Evolutionary conservation across 1,140 invertebrate genomes (phyloP), one percentile per base, ranked within the genome.

Genomic region (Aphaenogaster rudis): DNA sequence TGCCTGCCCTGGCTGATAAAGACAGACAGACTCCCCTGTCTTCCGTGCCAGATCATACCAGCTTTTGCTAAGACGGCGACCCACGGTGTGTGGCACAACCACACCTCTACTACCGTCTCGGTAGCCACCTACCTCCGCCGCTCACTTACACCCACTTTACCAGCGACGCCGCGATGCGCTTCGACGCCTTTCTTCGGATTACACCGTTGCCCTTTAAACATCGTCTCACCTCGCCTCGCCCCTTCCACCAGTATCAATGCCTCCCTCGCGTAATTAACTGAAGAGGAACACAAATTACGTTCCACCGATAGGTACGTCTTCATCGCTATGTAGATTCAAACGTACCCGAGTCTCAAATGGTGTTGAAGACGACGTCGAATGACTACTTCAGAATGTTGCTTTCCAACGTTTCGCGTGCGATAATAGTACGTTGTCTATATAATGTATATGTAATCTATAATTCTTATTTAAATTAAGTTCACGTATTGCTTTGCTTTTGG

Each of bases 11-110:
- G 91, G 86, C 92, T 91, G 93, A 93, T 93, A 94, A 93, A 91
- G 94, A 94, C 93, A 90, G 92, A 93, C 88, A 88, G 87, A 93
- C 81, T 86, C 77, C 88, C 86, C 88, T 85, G 91, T 92, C 90
- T 91, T 92, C 87, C 87, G 89, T 92, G 90, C 81, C 88, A 86
- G 92, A 92, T 93, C 93, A 90, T 88, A 87, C 88, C 66, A 86
- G 91, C 91, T 93, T 93, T 92, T 87, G 86, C 92, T 52, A 91
- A 86, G 87, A 82, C 85, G 88, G 88, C 79, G 76, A 91, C 84
- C 54, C 66, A 71, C 36, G 28, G 45, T 69, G 48, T 67, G 87
- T 59, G 81, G 39, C 36, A 86, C 88, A 85, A 88, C 84, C 88
- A 85, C 88, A 86, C 80, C 80, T 89, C 84, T 85, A 64, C 64